These are phyloP conservation scores for Momotus momota DNA, from an alignment of 2,797 vertebrate genomes.

Conservation along the genomic window DNA sequence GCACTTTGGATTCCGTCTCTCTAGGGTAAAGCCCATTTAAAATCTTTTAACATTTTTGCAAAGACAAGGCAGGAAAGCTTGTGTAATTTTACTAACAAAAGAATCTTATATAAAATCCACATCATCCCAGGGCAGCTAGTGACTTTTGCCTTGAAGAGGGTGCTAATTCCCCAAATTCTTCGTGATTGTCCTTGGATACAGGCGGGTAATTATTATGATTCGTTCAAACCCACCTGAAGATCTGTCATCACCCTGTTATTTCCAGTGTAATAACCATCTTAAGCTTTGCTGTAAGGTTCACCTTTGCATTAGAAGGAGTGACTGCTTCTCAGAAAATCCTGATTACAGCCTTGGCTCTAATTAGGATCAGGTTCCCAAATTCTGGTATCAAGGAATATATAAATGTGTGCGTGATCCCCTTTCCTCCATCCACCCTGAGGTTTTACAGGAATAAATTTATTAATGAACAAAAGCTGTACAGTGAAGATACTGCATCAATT, in stretches of 20 bases:
- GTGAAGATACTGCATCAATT: neutral
- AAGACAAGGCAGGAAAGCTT: conserved; percentile 10
- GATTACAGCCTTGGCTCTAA: neutral
- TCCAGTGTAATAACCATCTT: neutral
- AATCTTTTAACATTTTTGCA: conserved; percentile 51
- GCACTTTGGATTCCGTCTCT: conserved; percentile 25
- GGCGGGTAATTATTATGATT: neutral
- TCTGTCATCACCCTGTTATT: neutral
- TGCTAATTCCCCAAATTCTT: conserved; percentile 26
- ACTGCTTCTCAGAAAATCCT: neutral
- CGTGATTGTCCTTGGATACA: neutral
- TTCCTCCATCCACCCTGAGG: neutral
- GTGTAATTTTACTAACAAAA: conserved; percentile 23
- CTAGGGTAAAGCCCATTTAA: conserved; percentile 45
- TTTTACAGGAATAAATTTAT: neutral
- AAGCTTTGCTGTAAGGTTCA: neutral
- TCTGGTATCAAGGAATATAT: neutral
- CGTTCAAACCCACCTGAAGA: neutral
- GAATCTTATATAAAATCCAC: neutral
- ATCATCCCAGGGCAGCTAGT: neutral
- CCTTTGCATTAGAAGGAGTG: neutral
- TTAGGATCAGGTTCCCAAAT: neutral
- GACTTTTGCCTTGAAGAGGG: conserved; percentile 18
- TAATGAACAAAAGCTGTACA: neutral
- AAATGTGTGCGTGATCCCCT: neutral